Evolutionary conservation across 2,888 invertebrate genomes (phyloP).

Genomic region (Chironomus tentans): DNA sequence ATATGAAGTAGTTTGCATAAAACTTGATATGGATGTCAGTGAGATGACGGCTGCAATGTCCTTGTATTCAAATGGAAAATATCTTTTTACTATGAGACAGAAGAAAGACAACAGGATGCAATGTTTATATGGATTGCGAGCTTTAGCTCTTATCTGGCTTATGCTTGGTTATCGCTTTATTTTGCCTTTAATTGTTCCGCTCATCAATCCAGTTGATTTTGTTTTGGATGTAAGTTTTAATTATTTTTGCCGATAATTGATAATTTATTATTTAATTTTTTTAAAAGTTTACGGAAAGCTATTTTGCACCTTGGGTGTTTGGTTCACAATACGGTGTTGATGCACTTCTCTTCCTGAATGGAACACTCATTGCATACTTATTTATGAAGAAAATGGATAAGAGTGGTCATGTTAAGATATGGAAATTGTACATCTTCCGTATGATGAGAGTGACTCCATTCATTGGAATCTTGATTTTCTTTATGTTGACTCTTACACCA

Average conservation of each 20-base stretch:
- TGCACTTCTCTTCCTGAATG: background rate
- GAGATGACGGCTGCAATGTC: background rate
- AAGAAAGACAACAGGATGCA: background rate
- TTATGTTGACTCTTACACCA: background rate
- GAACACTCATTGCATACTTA: background rate
- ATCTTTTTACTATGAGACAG: background rate
- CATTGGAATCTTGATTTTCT: background rate
- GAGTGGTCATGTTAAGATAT: background rate
- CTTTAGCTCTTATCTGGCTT: background rate
- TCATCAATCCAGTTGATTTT: background rate
- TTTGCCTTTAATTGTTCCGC: background rate
- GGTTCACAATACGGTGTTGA: background rate
- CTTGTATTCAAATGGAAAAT: background rate
- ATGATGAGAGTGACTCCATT: background rate
- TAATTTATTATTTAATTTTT: background rate
- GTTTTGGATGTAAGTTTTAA: background rate
- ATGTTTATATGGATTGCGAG: slow-evolving; percentile 1
- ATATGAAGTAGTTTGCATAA: background rate
- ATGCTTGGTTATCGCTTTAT: background rate
- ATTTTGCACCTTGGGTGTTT: background rate
- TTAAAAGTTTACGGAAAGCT: background rate
- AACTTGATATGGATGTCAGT: background rate
- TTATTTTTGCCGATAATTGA: background rate
- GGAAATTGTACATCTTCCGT: background rate
- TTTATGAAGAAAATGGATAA: background rate